A percentile compares a stretch with the other conserved stretches of the same genome.
phyloP scores from a whole-genome alignment of 2,797 vertebrate genomes.

The Neoniphon sammara region DNA sequence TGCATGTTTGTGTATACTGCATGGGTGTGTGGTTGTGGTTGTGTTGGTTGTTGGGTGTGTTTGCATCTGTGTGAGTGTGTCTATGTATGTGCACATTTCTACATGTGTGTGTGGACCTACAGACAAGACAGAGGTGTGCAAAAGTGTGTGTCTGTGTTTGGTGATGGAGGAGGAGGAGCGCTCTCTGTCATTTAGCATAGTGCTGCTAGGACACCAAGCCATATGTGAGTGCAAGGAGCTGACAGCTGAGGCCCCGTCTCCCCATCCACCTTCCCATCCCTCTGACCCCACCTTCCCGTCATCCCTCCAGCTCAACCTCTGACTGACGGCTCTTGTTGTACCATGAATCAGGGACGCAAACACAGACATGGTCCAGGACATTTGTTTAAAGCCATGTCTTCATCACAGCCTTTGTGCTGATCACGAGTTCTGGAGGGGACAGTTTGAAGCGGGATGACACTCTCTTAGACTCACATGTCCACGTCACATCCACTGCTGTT shows the following conservation, averaged over 20 bases:
- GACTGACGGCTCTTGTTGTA: constrained; percentile 72
- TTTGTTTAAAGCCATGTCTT: constrained; percentile 70
- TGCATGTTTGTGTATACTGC: constrained; percentile 61
- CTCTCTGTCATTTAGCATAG: constrained; percentile 77
- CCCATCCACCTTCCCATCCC: constrained; percentile 60
- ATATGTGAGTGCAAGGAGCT: constrained; percentile 74
- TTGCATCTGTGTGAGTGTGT: constrained; percentile 16
- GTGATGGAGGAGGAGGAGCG: constrained; percentile 56
- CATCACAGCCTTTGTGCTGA: constrained; percentile 65
- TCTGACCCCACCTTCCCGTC: constrained; percentile 49
- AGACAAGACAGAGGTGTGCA: constrained; percentile 52
- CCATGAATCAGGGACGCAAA: constrained; percentile 58
- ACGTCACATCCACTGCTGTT: constrained; percentile 16
- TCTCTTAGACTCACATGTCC: constrained; percentile 22
- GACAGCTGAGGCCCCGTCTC: constrained; percentile 76
- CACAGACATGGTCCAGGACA: constrained; percentile 67
- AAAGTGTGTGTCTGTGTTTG: constrained; percentile 62
- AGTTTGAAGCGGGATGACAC: constrained; percentile 34
- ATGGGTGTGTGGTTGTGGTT: constrained; percentile 35
- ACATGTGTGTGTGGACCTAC: constrained; percentile 40
- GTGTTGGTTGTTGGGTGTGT: not conserved
- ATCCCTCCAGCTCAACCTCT: constrained; percentile 47
- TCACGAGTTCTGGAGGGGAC: constrained; percentile 59
- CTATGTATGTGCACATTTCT: constrained; percentile 29
- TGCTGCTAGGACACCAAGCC: constrained; percentile 73